phyloP scores from a whole-genome alignment of 2,113 vertebrate species.

The Jacana jacana region DNA sequence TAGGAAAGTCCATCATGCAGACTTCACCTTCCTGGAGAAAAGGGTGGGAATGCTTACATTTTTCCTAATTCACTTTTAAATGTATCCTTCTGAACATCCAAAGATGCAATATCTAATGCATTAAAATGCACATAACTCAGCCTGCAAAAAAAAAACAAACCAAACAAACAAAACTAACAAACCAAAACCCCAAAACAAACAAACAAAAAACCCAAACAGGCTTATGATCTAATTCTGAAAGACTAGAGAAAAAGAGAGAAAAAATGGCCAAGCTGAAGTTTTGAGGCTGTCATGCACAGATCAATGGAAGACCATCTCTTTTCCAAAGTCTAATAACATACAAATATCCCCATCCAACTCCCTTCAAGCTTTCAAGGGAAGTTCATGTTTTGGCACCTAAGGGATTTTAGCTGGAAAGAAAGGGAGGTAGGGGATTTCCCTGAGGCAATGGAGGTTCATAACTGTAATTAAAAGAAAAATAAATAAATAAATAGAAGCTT shows the following conservation, averaged over 20 bases:
- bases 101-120: not conserved
- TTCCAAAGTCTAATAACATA: not conserved
- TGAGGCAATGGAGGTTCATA: not conserved
- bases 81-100: not conserved
- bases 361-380: conserved; percentile 17
- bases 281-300: not conserved
- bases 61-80: not conserved
- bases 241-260: not conserved
- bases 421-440: not conserved
- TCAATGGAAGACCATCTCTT: not conserved
- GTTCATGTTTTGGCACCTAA: conserved; percentile 12
- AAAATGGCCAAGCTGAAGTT: not conserved
- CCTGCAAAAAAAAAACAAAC: not conserved
- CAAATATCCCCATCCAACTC: not conserved
- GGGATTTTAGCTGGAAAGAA: conserved; percentile 43
- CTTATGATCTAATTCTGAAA: not conserved
- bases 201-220: not conserved
- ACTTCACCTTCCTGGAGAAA: not conserved
- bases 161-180: too few species aligned
- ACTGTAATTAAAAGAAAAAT: conserved; percentile 29
- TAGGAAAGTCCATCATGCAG: not conserved
- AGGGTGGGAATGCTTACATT: not conserved
- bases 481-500: conserved; percentile 8
- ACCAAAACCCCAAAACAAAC: too few species aligned
- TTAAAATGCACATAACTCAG: not conserved